Conservation (phyloP, 2,113 vertebrate genomes). For the Nanger granti region DNA sequence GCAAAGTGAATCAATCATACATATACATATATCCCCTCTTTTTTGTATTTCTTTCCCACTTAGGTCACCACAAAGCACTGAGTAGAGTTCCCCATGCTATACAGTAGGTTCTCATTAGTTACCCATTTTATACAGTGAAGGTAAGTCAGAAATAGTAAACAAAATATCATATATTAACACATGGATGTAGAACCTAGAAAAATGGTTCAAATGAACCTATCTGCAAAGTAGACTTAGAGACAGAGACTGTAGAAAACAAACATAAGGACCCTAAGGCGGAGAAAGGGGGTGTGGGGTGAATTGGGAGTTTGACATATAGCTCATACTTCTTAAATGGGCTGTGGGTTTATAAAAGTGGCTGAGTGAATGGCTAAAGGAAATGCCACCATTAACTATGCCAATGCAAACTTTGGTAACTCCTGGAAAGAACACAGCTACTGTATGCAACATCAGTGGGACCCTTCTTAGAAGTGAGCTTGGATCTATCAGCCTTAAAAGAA, state of each 20-base stretch:
- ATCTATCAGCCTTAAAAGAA: not conserved
- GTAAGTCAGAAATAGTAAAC: not conserved
- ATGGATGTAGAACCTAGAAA: not conserved
- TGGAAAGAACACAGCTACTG: not conserved
- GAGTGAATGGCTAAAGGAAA: not conserved
- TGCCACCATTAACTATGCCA: not conserved
- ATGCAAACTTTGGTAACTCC: not conserved
- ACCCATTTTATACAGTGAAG: not conserved
- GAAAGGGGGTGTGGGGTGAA: not conserved
- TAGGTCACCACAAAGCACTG: not conserved
- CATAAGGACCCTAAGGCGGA: accelerated
- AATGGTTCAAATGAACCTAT: not conserved
- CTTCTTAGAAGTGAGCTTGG: not conserved
- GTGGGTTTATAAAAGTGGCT: not conserved
- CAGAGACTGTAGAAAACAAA: not conserved
- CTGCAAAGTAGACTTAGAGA: not conserved
- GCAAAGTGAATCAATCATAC: not conserved
- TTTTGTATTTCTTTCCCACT: not conserved
- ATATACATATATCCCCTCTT: not conserved
- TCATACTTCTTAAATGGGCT: not conserved
- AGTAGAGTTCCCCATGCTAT: not conserved
- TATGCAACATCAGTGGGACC: not conserved
- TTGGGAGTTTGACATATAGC: not conserved
- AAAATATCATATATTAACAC: not conserved
- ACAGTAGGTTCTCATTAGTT: not conserved